A percentile compares a stretch with the other conserved stretches of the same genome.
Conservation (phyloP, 2,888 invertebrate genomes). For the Dendrolimus pini region DNA sequence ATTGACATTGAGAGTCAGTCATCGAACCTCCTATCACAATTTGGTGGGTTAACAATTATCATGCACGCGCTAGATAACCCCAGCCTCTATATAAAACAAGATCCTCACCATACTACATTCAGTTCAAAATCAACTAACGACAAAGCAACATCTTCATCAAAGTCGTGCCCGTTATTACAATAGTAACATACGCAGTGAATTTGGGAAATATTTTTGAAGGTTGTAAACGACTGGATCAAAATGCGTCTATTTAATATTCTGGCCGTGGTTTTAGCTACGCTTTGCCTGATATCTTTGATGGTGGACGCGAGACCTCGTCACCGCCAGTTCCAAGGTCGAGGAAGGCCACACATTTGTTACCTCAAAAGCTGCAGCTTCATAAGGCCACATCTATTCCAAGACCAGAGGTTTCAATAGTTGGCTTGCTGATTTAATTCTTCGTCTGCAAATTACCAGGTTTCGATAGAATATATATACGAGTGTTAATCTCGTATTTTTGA, state of each 20-base stretch:
- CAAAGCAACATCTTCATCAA: constrained; percentile 13
- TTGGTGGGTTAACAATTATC: constrained; percentile 50
- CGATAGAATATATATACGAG: no score
- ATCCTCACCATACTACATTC: constrained; percentile 32
- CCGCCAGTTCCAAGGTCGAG: constrained; percentile 25
- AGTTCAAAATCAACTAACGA: constrained; percentile 46
- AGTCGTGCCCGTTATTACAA: neutral
- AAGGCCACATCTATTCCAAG: constrained; percentile 15
- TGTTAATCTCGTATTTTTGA: constrained; percentile 16
- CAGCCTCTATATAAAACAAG: constrained; percentile 47
- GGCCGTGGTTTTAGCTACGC: constrained; percentile 29
- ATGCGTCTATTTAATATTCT: constrained; percentile 54
- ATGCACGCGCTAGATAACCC: constrained; percentile 67
- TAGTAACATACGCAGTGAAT: neutral
- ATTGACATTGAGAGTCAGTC: constrained; percentile 68
- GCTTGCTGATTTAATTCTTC: constrained; percentile 14
- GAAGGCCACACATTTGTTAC: constrained; percentile 45
- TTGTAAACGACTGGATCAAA: constrained; percentile 16
- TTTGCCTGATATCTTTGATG: constrained; percentile 29
- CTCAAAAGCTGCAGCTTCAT: constrained; percentile 51
- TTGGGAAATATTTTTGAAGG: neutral
- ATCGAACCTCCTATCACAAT: constrained; percentile 61
- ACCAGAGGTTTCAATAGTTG: neutral
- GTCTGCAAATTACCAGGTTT: no score
- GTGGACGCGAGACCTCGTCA: constrained; percentile 33